Conservation (phyloP, 2,113 vertebrate genomes). For the Heptranchias perlo region DNA sequence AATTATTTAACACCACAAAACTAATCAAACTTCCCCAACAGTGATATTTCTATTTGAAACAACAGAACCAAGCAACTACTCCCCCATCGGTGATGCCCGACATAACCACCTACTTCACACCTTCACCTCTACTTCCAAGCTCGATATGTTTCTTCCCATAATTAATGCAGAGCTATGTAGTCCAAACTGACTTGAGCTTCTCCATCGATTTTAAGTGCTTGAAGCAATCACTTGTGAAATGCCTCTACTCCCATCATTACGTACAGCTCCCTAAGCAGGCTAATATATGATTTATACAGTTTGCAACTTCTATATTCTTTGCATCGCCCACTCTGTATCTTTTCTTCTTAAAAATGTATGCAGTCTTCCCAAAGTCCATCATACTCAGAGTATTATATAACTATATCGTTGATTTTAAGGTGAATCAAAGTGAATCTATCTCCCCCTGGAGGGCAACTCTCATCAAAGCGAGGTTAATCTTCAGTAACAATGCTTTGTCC, state of each 20-base stretch:
- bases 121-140: background rate
- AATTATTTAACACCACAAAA: background rate
- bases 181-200: background rate
- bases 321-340: background rate
- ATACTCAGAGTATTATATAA: background rate
- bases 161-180: background rate
- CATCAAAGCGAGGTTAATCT: background rate
- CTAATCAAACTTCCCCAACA: background rate
- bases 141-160: background rate
- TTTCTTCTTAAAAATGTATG: background rate
- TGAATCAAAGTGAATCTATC: background rate
- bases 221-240: background rate
- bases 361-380: background rate
- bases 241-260: background rate
- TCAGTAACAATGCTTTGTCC: background rate
- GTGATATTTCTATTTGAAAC: background rate
- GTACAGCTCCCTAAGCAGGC: background rate
- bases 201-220: background rate
- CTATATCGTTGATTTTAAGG: background rate
- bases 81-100: too few relatives aligned
- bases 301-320: background rate
- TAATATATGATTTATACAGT: background rate
- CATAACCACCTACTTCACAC: too few relatives aligned
- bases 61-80: background rate
- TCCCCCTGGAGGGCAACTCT: background rate